Base-by-base conservation (phyloP, 2,797 vertebrate species). In the Muscicapa striata region DNA sequence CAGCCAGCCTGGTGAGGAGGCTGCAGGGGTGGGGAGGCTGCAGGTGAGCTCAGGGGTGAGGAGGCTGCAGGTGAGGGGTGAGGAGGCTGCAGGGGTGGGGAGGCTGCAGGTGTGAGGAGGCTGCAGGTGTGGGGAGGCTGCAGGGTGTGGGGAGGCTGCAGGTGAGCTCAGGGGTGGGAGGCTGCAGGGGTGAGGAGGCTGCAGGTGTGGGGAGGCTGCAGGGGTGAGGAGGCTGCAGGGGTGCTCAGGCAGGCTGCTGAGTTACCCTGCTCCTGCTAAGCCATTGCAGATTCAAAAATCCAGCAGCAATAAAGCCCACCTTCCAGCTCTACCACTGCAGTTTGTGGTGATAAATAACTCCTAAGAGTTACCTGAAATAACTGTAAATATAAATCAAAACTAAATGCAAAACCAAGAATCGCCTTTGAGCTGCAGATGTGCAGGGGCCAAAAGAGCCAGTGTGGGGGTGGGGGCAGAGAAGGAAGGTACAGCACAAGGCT, bases 391-490 rank as follows among this genome's bases (percentile, higher is more conserved):
- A 68, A n/a, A 41, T 41, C 29, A 76, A 62, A 34, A 34, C 14
- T 9, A 34, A 64, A 64, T 22, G 43, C 11, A 40, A 46, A 61
- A 48, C 18, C 12, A 46, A 61, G 24, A 54, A 10, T 10, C 30
- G 43, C 23, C 15, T 52, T 5, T 1, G 77, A 29, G 64, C 29
- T 66, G 40, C 51, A 46, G 32, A 32, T 64, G 21, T 27, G 59
- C 62, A 84, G 24, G 75, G 11, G 36, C 26, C 49, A 32, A 10
- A 74, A 70, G 1, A 1, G 45, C 8, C 36, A 19, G 34, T 17
- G 17, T 0, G 40, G 21, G 5, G 23, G 5, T 7, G 2, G 5
- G 34, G 6, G 13, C 4, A 36, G 32, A 41, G 48, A 54, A 4
- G 36, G 46, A 32, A 70, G n/a, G 24, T 43, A 43, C 3, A 81